A percentile compares a stretch with the other conserved stretches of the same genome.
phyloP scores from a whole-genome alignment of 2,888 invertebrate genomes.

The Dolichomitus sp. region DNA sequence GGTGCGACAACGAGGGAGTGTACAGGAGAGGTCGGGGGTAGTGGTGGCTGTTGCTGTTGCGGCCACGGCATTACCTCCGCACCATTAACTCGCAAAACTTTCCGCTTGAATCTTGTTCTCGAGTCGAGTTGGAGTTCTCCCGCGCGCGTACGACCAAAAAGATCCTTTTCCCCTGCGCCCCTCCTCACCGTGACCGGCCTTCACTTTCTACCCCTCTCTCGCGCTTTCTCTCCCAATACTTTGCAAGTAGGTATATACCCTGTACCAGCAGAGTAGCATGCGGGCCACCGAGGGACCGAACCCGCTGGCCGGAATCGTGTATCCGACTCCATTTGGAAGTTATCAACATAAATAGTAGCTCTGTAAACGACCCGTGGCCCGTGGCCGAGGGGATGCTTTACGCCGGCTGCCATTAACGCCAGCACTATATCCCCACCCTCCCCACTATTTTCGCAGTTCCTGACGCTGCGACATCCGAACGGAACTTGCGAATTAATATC shows the following conservation, averaged over 20 bases:
- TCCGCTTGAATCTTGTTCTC: slow-evolving; percentile 85
- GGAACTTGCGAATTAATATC: slow-evolving; percentile 53
- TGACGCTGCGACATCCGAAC: slow-evolving; percentile 24
- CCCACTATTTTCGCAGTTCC: not conserved
- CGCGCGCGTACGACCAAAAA: slow-evolving; percentile 78
- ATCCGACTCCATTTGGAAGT: slow-evolving; percentile 82
- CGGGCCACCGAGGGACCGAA: slow-evolving; percentile 47
- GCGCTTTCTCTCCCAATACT: slow-evolving; percentile 70
- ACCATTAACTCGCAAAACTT: slow-evolving; percentile 86
- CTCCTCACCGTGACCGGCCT: slow-evolving; percentile 44
- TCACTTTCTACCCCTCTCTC: slow-evolving; percentile 44
- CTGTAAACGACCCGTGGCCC: slow-evolving; percentile 74
- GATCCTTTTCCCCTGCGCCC: slow-evolving; percentile 70
- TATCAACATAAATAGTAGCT: slow-evolving; percentile 81
- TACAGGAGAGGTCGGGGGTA: slow-evolving; percentile 59
- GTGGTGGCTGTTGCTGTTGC: slow-evolving; percentile 84
- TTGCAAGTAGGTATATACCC: slow-evolving; percentile 77
- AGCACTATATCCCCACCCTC: slow-evolving; percentile 1
- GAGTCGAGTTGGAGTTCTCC: slow-evolving; percentile 75
- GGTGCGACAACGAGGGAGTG: slow-evolving; percentile 47
- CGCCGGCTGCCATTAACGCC: slow-evolving; percentile 73
- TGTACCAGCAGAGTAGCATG: slow-evolving; percentile 70
- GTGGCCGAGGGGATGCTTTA: slow-evolving; percentile 68
- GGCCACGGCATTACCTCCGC: slow-evolving; percentile 85
- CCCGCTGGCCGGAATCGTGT: slow-evolving; percentile 72